A percentile compares a stretch with the other conserved stretches of the same genome.
phyloP scores from a whole-genome alignment of 1,140 invertebrate genomes.

The Globodera rostochiensis region DNA sequence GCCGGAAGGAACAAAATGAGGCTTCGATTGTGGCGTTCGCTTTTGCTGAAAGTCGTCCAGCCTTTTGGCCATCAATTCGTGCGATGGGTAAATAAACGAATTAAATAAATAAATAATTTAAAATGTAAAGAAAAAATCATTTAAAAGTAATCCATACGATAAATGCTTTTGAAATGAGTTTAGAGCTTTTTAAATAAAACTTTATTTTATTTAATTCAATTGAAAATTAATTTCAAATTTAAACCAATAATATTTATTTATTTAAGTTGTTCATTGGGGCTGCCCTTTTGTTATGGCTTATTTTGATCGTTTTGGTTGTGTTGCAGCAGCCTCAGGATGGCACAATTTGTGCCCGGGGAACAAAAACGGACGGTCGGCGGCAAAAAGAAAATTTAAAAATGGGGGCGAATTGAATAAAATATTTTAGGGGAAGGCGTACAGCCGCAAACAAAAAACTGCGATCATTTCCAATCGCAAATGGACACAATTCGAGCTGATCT shows the following conservation, averaged over 20 bases:
- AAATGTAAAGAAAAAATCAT: neutral
- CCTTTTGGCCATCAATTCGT: neutral
- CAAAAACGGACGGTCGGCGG: neutral
- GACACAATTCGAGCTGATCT: neutral
- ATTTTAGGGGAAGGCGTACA: neutral
- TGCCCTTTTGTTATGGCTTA: neutral
- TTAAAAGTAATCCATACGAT: no score
- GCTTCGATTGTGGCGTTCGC: neutral
- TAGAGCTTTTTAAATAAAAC: no score
- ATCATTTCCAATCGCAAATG: neutral
- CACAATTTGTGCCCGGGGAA: neutral
- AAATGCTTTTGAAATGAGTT: no score
- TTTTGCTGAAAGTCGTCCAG: neutral
- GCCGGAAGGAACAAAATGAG: neutral
- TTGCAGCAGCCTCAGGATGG: neutral
- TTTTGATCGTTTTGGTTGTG: neutral
- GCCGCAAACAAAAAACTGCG: neutral
- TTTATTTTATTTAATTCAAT: no score
- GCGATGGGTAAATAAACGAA: neutral
- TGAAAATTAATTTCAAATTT: neutral
- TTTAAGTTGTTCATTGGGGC: neutral
- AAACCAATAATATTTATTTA: neutral
- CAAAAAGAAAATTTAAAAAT: neutral
- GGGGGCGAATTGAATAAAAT: neutral
- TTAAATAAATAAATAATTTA: neutral